Base-by-base conservation (phyloP, 1,140 invertebrate species). In the Atta cephalotes region DNA sequence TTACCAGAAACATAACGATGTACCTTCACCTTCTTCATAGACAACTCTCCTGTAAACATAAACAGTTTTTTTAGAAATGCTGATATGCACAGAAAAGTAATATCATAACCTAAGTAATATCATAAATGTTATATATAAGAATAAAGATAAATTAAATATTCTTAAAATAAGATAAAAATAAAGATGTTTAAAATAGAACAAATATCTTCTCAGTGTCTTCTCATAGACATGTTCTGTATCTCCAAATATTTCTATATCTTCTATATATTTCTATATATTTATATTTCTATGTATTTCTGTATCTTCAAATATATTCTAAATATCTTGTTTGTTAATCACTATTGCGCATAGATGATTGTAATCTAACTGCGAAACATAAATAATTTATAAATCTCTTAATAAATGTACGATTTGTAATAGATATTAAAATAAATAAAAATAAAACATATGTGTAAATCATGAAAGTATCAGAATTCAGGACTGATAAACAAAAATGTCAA, bases 21-120 rank as follows among this genome's bases (percentile, higher is more conserved):
- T 0, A 99, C 98, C 95, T 99, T 99, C 2, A 99, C 98, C 94
- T 99, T 99, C 96, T 99, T 97, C 98, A 99, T 99, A 91, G 98
- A 98, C 85, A 98, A 95, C 96, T 99, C 98, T 94, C 98, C 98
- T 98, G 90, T 56, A 95, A 94, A 70, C 12, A 1, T 1, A 62
- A 16, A 56, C 5, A 25, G 60, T 60, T 63, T 1, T 60, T 60
- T 62, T 10, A 45, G 12, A 35, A 35, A 76, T 51, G 0, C 4
- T 63, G 2, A 63, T 39, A 49, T 18, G 1, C 0, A 0, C n/a
- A 65, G 3, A 1, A 65, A 60, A 21, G 21, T 21, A 21, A 21
- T 21, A 21, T 21, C 21, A 21, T 21, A 21, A 35, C 53, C 0
- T 85, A 4, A 31, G 62, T 28, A 3, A 14, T 0, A 12, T 60